Percentiles rank a stretch among this genome's conserved stretches.
Evolutionary conservation across 2,888 invertebrate genomes (phyloP).

Genomic region (Tenthredo notha): DNA sequence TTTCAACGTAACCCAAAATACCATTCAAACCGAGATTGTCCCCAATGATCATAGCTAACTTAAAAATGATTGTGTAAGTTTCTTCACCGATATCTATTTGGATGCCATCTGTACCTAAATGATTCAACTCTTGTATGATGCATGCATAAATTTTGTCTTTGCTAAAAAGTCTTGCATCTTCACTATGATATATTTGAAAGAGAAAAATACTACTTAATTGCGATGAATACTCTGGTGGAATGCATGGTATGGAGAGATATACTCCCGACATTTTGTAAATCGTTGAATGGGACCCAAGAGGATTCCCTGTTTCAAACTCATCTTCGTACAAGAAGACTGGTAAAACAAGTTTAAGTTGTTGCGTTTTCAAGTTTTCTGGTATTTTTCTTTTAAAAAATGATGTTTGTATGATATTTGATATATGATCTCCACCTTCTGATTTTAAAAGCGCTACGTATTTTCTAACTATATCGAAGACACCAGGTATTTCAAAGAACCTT

Average conservation of each 20-base stretch:
- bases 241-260: constrained; percentile 56
- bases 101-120: constrained; percentile 56
- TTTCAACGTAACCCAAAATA: constrained; percentile 58
- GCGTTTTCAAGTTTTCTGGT: neutral
- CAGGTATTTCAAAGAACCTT: neutral
- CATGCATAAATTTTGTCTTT: constrained; percentile 51
- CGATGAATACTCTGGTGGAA: constrained; percentile 54
- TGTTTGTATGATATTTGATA: constrained; percentile 54
- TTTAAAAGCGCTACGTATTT: neutral
- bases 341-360: constrained; percentile 53
- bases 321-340: constrained; percentile 57
- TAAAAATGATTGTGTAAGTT: constrained; percentile 54
- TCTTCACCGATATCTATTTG: constrained; percentile 49
- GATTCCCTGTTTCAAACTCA: constrained; percentile 57
- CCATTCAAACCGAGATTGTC: constrained; percentile 59
- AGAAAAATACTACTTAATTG: constrained; percentile 54
- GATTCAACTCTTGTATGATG: constrained; percentile 57
- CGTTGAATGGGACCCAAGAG: constrained; percentile 57
- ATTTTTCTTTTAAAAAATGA: neutral
- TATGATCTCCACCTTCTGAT: neutral
- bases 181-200: constrained; percentile 52
- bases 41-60: constrained; percentile 56
- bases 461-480: neutral
- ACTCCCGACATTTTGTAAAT: constrained; percentile 55
- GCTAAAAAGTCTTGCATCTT: constrained; percentile 52